These are phyloP conservation scores for Cataglyphis hispanica DNA, from an alignment of 1,140 invertebrate species.

Conservation along the genomic window DNA sequence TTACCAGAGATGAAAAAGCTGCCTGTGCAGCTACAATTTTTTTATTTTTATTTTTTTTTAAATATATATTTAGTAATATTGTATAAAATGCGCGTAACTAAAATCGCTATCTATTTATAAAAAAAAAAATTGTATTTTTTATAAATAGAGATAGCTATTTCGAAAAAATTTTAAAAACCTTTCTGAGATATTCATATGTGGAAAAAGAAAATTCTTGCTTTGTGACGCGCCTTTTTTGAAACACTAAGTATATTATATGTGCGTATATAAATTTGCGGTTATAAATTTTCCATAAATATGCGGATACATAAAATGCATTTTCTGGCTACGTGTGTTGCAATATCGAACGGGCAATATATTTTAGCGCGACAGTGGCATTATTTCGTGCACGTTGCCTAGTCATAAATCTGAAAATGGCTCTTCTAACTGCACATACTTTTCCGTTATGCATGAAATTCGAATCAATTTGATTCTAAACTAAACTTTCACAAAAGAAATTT, in stretches of 20 bases:
- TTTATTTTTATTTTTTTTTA: not conserved
- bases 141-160: not conserved
- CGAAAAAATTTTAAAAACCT: not conserved
- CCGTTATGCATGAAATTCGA: constrained; percentile 23
- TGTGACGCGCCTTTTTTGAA: constrained; percentile 3
- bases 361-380: constrained; percentile 51
- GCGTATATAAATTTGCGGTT: constrained; percentile 27
- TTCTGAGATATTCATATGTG: not conserved
- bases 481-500: not conserved
- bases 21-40: not conserved
- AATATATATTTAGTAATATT: too few species aligned
- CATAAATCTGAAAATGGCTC: constrained; percentile 57
- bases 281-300: constrained; percentile 60
- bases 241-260: constrained; percentile 17
- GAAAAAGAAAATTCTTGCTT: not conserved
- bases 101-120: too few species aligned
- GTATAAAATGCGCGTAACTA: too few species aligned
- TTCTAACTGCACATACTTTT: constrained; percentile 32
- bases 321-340: constrained; percentile 58
- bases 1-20: constrained; percentile 12
- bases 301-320: constrained; percentile 55
- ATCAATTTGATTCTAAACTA: not conserved
- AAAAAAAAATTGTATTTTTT: too few species aligned
- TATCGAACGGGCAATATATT: constrained; percentile 62
- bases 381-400: constrained; percentile 52